These are phyloP conservation scores for Dolichoris vasculosae DNA, from an alignment of 1,140 invertebrate species.

Conservation along the genomic window DNA sequence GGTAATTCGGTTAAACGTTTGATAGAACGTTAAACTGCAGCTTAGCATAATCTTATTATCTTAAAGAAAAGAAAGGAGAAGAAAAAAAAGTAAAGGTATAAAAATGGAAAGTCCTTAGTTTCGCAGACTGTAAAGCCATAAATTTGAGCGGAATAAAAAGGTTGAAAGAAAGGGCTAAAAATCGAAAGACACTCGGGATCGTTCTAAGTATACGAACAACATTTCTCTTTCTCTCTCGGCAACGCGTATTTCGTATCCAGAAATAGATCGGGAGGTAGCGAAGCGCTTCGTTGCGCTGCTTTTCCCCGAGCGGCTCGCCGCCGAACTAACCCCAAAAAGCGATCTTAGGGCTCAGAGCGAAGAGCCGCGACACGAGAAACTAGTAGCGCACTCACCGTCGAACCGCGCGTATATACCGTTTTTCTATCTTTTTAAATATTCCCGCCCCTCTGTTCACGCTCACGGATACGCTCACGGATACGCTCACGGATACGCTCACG, in stretches of 20 bases:
- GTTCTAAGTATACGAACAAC: not conserved
- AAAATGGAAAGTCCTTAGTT: no score
- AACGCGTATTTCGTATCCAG: not conserved
- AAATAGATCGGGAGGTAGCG: slow-evolving; percentile 18
- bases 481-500: no score
- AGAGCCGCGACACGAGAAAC: not conserved
- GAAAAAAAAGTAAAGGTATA: no score
- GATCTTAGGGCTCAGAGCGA: not conserved
- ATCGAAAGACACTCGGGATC: not conserved
- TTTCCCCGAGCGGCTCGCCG: not conserved
- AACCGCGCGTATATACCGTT: no score
- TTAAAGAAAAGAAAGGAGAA: no score
- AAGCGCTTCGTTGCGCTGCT: not conserved
- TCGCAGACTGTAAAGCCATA: no score
- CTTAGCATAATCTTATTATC: no score
- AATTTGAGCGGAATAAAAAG: no score
- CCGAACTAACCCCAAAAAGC: slow-evolving; percentile 18
- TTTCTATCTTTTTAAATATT: not conserved
- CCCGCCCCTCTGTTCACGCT: not conserved
- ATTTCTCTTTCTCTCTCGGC: not conserved
- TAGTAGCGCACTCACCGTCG: not conserved
- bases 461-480: no score
- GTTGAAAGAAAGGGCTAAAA: no score
- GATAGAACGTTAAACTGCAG: no score
- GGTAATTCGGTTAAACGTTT: no score